Base-by-base conservation (phyloP, 2,888 invertebrate genomes). In the Erebia epiphron region DNA sequence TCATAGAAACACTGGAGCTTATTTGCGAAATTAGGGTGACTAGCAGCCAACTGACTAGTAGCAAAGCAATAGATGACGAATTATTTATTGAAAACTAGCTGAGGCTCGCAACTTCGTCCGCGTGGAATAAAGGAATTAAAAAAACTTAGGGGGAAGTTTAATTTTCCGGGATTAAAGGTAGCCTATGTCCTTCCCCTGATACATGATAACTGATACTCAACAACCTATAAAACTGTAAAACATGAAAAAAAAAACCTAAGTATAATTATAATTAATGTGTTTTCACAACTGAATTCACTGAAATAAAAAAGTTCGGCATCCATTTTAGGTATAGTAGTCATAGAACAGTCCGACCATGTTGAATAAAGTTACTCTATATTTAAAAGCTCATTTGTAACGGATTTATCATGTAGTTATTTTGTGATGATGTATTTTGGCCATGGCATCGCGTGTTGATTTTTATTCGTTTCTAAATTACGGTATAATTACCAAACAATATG, bases 311-410 rank as follows among this genome's bases (percentile, higher is more conserved):
- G 14, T 50, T 64, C 46, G 21, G 8, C 41, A 41, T 49, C 16
- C 46, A 35, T 62, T 49, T 62, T 2, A 1, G 49, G 49, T 49
- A 35, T 8, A 21, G 49, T 35, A 2, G n/a, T 26, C 35, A 50
- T 21, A 21, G 16, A 64, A 50, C 16, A 63, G 35, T 52, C 3
- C 2, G 35, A 16, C 11, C 35, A 54, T 54, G 50, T 57, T 50
- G 63, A 63, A 46, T 57, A 49, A 68, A 41, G 60, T 61, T 49
- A 49, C 56, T 63, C 56, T 57, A 63, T 69, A 56, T 76, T 75
- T 71, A 75, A 75, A 69, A 69, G 49, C 68, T 57, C 68, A 69
- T 69, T 69, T 63, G 35, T 49, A 54, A 56, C 65, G 52, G 43
- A 65, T 65, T 65, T 65, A 65, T 65, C 65, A 65, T 56, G 65